Conservation (phyloP, 2,888 invertebrate genomes). For the Polia nebulosa region DNA sequence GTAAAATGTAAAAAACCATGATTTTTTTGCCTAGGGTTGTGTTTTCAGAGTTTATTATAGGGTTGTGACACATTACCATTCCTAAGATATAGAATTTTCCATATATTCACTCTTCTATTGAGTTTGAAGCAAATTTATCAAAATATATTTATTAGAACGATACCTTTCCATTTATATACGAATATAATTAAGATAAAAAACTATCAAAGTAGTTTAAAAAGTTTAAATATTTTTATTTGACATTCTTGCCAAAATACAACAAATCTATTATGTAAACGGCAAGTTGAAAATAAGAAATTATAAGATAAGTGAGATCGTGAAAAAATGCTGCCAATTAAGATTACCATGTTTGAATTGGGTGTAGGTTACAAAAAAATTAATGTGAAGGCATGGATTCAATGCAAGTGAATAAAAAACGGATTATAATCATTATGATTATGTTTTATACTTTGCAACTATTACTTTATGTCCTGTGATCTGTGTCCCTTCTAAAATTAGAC, state of each 20-base stretch:
- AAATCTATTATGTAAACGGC: background rate
- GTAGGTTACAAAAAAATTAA: background rate
- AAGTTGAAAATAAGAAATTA: background rate
- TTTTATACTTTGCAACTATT: background rate
- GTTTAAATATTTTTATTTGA: background rate
- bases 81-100: constrained; percentile 38
- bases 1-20: constrained; percentile 24
- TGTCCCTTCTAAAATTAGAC: background rate
- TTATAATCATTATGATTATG: background rate
- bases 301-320: background rate
- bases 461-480: background rate
- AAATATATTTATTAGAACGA: constrained; percentile 11
- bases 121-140: constrained; percentile 50
- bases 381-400: background rate
- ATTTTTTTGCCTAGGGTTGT: constrained; percentile 59
- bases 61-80: constrained; percentile 69
- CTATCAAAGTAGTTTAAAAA: background rate
- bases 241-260: constrained; percentile 35
- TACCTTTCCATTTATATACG: constrained; percentile 16
- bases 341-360: background rate
- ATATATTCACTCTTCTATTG: constrained; percentile 46
- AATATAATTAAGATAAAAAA: constrained; percentile 3
- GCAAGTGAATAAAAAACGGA: background rate
- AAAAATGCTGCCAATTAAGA: constrained; percentile 25
- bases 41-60: constrained; percentile 70